A percentile compares a stretch with the other conserved stretches of the same genome.
phyloP scores from a whole-genome alignment of 1,140 invertebrate species.

The Hyposmocoma kahamanoa region DNA sequence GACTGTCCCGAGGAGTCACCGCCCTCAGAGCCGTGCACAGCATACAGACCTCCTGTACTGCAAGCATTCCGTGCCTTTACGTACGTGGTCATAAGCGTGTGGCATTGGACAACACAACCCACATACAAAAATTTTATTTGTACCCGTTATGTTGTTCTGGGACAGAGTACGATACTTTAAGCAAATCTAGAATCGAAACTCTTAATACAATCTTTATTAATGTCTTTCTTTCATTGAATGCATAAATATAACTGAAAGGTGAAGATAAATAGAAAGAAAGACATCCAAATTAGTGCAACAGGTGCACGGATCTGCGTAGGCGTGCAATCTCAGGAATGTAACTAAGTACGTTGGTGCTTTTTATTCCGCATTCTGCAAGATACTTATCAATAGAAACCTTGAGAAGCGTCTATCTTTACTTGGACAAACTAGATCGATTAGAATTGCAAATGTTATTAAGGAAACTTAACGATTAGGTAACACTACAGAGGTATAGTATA shows the following conservation, averaged over 20 bases:
- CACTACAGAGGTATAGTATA: too few relatives aligned
- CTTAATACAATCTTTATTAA: neutral
- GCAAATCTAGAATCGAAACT: neutral
- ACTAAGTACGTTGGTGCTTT: slow-evolving; percentile 12
- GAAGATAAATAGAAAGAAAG: neutral
- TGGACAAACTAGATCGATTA: slow-evolving; percentile 1
- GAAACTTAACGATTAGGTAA: too few relatives aligned
- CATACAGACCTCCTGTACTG: slow-evolving; percentile 44
- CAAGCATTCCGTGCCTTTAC: slow-evolving; percentile 41
- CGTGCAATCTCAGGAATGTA: slow-evolving; percentile 19
- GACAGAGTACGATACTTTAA: slow-evolving; percentile 1
- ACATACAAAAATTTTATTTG: slow-evolving; percentile 54
- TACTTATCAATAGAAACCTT: slow-evolving; percentile 4
- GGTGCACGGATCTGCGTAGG: slow-evolving; percentile 23
- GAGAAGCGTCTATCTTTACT: slow-evolving; percentile 4
- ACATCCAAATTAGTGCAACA: slow-evolving; percentile 16
- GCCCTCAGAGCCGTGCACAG: slow-evolving; percentile 50
- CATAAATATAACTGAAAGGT: neutral
- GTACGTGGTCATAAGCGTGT: slow-evolving; percentile 43
- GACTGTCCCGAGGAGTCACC: slow-evolving; percentile 57
- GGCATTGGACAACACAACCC: slow-evolving; percentile 47
- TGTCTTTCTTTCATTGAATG: neutral
- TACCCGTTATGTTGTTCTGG: slow-evolving; percentile 48
- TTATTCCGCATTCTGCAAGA: slow-evolving; percentile 21
- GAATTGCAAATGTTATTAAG: neutral